phyloP scores from a whole-genome alignment of 2,113 vertebrate species.

The Rissa tridactyla region DNA sequence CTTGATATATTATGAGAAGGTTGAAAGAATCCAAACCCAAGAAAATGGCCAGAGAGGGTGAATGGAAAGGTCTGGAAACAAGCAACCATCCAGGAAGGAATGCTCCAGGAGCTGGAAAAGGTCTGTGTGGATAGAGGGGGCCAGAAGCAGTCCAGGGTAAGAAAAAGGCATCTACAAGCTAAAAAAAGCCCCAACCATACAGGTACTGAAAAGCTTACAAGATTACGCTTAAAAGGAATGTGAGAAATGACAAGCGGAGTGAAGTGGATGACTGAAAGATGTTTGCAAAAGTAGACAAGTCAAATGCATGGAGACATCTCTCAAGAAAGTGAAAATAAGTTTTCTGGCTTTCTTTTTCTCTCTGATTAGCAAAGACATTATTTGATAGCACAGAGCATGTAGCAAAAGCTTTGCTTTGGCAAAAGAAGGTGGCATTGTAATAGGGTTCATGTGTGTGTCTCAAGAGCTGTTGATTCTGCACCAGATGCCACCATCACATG shows the following conservation, averaged over 20 bases:
- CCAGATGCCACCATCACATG: not conserved
- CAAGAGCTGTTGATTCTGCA: not conserved
- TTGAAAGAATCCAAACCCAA: not conserved
- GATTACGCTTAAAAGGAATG: slow-evolving; percentile 19
- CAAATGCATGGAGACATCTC: not conserved
- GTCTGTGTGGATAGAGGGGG: not conserved
- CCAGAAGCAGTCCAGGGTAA: not conserved
- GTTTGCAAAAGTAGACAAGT: not conserved
- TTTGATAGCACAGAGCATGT: not conserved
- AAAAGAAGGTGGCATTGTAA: not conserved
- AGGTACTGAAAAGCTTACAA: not conserved
- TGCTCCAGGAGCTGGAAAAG: slow-evolving; percentile 9
- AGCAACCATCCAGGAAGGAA: not conserved
- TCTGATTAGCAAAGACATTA: slow-evolving; percentile 29
- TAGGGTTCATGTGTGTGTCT: not conserved
- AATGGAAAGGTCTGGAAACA: slow-evolving; percentile 5
- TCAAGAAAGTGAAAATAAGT: not conserved
- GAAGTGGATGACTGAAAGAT: not conserved
- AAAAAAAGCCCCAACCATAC: not conserved
- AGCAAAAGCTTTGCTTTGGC: slow-evolving; percentile 6
- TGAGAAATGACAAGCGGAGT: slow-evolving; percentile 4
- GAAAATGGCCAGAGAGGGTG: not conserved
- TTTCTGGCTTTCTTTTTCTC: not conserved
- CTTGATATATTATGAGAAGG: not conserved
- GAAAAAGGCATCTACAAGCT: slow-evolving; percentile 1